A percentile compares a stretch with the other conserved stretches of the same genome.
Conservation (phyloP, 2,797 vertebrate genomes). For the Coccyzus lansbergi region DNA sequence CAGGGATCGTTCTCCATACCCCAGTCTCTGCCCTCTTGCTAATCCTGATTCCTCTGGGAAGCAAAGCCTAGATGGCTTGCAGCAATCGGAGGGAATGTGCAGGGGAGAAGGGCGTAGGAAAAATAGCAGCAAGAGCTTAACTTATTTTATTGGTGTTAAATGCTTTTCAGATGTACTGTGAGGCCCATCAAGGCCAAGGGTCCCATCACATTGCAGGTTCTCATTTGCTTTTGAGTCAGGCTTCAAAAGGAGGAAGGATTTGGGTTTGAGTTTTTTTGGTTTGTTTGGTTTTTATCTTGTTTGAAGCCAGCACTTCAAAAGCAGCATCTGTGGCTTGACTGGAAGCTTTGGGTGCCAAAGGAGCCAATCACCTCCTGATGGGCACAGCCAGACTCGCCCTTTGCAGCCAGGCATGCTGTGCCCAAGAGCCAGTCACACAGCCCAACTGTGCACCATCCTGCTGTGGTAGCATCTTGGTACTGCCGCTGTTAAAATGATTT, state of each 20-base stretch:
- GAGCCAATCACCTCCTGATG: background rate
- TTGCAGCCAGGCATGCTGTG: fast-evolving
- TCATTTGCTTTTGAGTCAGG: constrained; percentile 55
- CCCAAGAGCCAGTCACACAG: fast-evolving
- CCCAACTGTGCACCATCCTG: fast-evolving
- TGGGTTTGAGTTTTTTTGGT: background rate
- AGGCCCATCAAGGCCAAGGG: background rate
- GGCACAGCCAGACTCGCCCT: background rate
- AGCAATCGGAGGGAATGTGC: constrained; percentile 1
- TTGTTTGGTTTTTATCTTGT: background rate
- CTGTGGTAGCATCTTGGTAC: background rate
- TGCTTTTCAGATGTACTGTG: constrained; percentile 59
- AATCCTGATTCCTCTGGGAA: background rate
- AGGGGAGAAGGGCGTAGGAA: background rate
- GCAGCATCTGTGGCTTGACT: constrained; percentile 4
- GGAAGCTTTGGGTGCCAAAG: constrained; percentile 1
- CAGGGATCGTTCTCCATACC: background rate
- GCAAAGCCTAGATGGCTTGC: constrained; percentile 18
- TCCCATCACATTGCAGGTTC: constrained; percentile 49
- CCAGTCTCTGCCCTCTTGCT: background rate
- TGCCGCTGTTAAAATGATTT: background rate
- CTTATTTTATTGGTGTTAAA: constrained; percentile 61
- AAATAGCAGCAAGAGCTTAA: constrained; percentile 23
- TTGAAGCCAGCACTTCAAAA: constrained; percentile 53
- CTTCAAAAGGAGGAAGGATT: constrained; percentile 54